phyloP scores from a whole-genome alignment of 35 echinoderm and acorn worm genomes.

The Ophiothrix spiculata region DNA sequence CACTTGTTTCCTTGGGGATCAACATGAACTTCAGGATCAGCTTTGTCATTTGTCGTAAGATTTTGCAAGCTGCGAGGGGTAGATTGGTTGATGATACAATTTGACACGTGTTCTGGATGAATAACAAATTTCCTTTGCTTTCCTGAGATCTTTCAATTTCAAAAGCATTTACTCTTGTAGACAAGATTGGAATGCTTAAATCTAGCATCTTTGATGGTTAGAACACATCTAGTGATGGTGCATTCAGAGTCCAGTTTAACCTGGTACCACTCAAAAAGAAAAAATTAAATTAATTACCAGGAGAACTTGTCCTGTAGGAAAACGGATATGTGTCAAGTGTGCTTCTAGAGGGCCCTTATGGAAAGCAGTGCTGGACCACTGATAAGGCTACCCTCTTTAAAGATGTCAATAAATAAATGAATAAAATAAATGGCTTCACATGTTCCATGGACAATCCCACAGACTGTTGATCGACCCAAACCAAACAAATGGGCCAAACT shows the following conservation, averaged over 20 bases:
- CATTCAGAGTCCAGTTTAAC: too few relatives aligned
- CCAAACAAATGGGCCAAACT: background rate
- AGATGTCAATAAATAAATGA: too few relatives aligned
- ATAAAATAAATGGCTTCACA: background rate
- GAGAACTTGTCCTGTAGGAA: too few relatives aligned
- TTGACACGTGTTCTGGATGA: slow-evolving; percentile 33
- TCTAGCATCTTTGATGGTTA: slow-evolving; percentile 15
- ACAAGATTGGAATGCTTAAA: slow-evolving; percentile 22
- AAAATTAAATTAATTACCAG: too few relatives aligned
- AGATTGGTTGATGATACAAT: slow-evolving; percentile 41
- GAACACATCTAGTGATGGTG: slow-evolving; percentile 6
- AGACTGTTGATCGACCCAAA: background rate
- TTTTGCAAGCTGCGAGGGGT: slow-evolving; percentile 37
- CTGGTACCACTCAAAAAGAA: too few relatives aligned
- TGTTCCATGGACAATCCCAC: background rate
- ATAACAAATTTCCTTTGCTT: slow-evolving; percentile 23
- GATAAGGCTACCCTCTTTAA: too few relatives aligned
- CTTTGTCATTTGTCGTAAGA: slow-evolving; percentile 2
- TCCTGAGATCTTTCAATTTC: slow-evolving; percentile 13
- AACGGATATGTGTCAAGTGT: background rate
- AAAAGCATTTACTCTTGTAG: slow-evolving; percentile 4
- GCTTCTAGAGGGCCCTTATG: too few relatives aligned
- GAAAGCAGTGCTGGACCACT: too few relatives aligned
- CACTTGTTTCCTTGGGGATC: slow-evolving; percentile 5
- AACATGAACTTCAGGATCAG: slow-evolving; percentile 8